phyloP scores from a whole-genome alignment of 2,888 invertebrate species.

The Leucoma salicis region DNA sequence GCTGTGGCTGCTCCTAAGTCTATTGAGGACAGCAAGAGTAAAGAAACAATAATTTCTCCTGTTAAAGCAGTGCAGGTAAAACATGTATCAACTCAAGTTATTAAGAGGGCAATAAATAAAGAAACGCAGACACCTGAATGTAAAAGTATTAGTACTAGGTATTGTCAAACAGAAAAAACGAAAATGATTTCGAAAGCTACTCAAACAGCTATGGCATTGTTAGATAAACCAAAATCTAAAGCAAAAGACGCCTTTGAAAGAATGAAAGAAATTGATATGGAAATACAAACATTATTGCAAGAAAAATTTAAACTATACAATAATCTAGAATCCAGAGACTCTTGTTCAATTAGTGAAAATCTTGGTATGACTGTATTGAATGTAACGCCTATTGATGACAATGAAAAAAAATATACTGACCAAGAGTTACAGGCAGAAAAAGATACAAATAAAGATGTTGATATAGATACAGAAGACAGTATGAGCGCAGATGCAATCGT shows the following conservation, averaged over 20 bases:
- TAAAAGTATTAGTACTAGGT: conserved; percentile 35
- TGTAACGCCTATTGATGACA: conserved; percentile 43
- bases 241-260: conserved; percentile 70
- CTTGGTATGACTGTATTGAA: conserved; percentile 72
- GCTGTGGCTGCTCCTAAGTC: conserved; percentile 35
- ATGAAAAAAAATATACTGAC: conserved; percentile 14
- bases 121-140: conserved; percentile 52
- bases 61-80: conserved; percentile 39
- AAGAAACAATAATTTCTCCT: conserved; percentile 26
- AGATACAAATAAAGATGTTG: conserved; percentile 5
- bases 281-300: conserved; percentile 79
- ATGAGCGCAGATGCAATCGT: conserved; percentile 56
- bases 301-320: conserved; percentile 82
- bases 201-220: conserved; percentile 54
- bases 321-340: conserved; percentile 66
- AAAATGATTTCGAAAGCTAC: conserved; percentile 37
- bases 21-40: conserved; percentile 38
- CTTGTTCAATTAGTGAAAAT: conserved; percentile 47
- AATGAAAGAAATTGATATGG: conserved; percentile 83
- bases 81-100: conserved; percentile 48
- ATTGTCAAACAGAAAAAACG: conserved; percentile 51
- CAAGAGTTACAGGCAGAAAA: background rate
- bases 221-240: conserved; percentile 32
- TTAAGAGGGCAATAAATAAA: conserved; percentile 44
- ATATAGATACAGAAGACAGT: conserved; percentile 5